Conservation (phyloP, 2,113 vertebrate species). For the Trematomus loennbergii region DNA sequence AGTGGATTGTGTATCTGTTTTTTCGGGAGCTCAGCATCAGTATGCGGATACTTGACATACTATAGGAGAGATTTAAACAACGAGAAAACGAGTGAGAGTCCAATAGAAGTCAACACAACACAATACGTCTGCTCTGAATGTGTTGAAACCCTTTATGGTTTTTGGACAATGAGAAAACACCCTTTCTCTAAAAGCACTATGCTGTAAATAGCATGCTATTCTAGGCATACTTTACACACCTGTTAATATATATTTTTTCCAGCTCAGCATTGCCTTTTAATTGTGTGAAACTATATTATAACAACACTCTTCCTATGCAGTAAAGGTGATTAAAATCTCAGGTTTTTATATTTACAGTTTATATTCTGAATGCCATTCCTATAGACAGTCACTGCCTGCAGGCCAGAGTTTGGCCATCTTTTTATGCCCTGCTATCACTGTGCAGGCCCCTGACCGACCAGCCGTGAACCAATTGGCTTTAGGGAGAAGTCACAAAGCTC, state of each 20-base stretch:
- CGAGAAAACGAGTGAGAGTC: conserved; percentile 46
- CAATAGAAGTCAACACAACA: conserved; percentile 44
- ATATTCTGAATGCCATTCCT: neutral
- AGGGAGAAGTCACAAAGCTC: conserved; percentile 80
- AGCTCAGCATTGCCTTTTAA: neutral
- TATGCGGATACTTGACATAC: conserved; percentile 79
- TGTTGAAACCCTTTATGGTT: neutral
- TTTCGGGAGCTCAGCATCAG: conserved; percentile 66
- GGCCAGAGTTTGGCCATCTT: conserved; percentile 14
- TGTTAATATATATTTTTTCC: neutral
- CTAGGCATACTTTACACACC: neutral
- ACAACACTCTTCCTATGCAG: neutral
- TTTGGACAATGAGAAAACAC: neutral
- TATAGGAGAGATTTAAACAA: conserved; percentile 56
- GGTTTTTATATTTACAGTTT: neutral
- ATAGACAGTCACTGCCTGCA: neutral
- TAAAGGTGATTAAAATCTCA: neutral
- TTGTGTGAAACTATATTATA: neutral
- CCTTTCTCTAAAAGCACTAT: neutral
- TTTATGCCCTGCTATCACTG: conserved; percentile 46
- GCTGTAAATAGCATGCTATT: neutral
- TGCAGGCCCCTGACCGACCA: conserved; percentile 52
- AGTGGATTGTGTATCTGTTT: conserved; percentile 84
- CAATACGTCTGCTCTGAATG: conserved; percentile 17
- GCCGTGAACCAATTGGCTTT: conserved; percentile 75